A percentile compares a stretch with the other conserved stretches of the same genome.
Conservation (phyloP, 2,888 invertebrate species). For the Caenorhabditis angaria region DNA sequence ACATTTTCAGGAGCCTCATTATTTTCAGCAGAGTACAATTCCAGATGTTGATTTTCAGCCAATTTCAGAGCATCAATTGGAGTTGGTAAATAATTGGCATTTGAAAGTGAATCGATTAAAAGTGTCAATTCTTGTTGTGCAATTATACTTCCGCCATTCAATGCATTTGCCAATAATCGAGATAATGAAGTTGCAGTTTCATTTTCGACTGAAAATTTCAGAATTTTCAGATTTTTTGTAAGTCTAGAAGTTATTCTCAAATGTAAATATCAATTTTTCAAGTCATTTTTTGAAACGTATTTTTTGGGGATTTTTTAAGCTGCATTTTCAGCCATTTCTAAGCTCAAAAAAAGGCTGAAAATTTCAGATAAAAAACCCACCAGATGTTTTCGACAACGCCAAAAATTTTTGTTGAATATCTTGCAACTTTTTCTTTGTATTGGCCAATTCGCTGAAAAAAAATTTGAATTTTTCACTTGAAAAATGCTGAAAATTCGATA, state of each 20-base stretch:
- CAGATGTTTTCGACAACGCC: constrained; percentile 19
- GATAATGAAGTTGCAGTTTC: constrained; percentile 29
- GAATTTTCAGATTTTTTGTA: not conserved
- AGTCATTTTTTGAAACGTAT: not conserved
- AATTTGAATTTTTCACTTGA: no score
- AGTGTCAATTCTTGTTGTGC: constrained; percentile 22
- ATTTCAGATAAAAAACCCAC: not conserved
- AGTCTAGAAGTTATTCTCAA: not conserved
- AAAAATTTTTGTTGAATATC: constrained; percentile 21
- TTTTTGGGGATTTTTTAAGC: not conserved
- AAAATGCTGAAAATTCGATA: no score
- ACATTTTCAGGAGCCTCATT: not conserved
- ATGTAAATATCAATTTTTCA: not conserved
- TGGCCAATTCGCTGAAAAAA: constrained; percentile 7
- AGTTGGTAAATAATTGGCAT: constrained; percentile 24
- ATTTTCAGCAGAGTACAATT: not conserved
- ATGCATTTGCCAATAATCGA: constrained; percentile 25
- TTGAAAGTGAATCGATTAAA: constrained; percentile 15
- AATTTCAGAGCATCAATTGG: no score
- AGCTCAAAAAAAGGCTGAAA: no score
- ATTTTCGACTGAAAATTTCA: constrained; percentile 18
- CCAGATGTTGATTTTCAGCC: no score
- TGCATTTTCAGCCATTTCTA: no score
- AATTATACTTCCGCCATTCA: constrained; percentile 29
- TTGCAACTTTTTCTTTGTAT: constrained; percentile 17